These are phyloP conservation scores for Lamprologus sp. DNA, from an alignment of 2,113 vertebrate genomes.

Conservation along the genomic window DNA sequence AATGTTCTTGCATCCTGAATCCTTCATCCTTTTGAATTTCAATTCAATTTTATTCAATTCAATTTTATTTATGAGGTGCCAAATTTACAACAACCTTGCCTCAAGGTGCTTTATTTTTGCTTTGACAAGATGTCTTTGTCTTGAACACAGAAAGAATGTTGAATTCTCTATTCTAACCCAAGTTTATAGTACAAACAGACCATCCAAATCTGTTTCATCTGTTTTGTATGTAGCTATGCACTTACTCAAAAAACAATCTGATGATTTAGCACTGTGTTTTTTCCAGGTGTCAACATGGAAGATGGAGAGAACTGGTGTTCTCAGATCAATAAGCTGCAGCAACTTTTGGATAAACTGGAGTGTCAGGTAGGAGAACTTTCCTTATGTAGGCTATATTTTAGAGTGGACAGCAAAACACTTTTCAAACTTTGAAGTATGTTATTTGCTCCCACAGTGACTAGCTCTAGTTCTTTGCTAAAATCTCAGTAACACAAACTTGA, in stretches of 20 bases:
- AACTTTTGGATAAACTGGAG: conserved; percentile 90
- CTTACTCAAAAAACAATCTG: neutral
- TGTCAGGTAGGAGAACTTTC: conserved; percentile 74
- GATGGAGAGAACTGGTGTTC: conserved; percentile 83
- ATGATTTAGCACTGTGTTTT: neutral
- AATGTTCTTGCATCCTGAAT: neutral
- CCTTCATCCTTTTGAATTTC: neutral
- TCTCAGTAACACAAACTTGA: neutral
- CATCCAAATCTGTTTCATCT: neutral
- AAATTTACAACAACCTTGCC: neutral
- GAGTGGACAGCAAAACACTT: neutral
- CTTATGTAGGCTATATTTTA: neutral
- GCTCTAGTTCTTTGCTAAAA: neutral
- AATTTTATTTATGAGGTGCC: neutral
- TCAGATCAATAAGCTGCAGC: conserved; percentile 88
- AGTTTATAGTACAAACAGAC: neutral
- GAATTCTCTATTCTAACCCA: neutral
- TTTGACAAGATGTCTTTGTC: neutral
- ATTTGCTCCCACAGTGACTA: neutral
- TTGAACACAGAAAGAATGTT: neutral
- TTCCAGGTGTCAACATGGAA: conserved; percentile 73
- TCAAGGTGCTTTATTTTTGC: neutral
- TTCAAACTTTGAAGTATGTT: neutral
- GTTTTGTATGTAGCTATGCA: neutral
- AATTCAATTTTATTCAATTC: neutral